Percentiles rank a stretch among this genome's conserved stretches.
These are phyloP conservation scores for Parauchenoglanis punctatus DNA, from an alignment of 2,797 vertebrate species.

Conservation along the genomic window DNA sequence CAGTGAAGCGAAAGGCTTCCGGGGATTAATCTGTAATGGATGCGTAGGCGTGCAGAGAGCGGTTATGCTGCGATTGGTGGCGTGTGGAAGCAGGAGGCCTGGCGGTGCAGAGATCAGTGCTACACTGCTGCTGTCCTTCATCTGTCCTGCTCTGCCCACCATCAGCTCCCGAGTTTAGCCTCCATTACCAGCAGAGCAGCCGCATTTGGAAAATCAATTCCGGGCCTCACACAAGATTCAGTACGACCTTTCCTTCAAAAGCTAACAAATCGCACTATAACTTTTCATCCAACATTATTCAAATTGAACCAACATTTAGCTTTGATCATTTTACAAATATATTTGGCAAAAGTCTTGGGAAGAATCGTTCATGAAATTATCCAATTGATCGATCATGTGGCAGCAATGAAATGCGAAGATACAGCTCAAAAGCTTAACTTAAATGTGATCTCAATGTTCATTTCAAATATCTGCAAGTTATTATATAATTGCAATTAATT, in stretches of 20 bases:
- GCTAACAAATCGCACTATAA: not conserved
- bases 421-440: not conserved
- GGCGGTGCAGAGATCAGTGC: slow-evolving; percentile 32
- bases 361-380: not conserved
- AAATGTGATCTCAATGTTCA: not conserved
- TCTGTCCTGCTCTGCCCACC: slow-evolving; percentile 24
- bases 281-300: not conserved
- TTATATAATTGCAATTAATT: not conserved
- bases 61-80: slow-evolving; percentile 21
- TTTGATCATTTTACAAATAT: not conserved
- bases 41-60: slow-evolving; percentile 18
- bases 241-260: slow-evolving; percentile 11
- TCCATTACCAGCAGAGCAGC: slow-evolving; percentile 25
- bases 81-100: slow-evolving; percentile 33
- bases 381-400: not conserved
- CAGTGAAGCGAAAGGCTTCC: slow-evolving; percentile 42
- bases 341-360: not conserved
- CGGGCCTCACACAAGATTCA: not conserved
- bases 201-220: slow-evolving; percentile 32
- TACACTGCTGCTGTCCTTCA: slow-evolving; percentile 32
- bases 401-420: not conserved
- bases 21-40: slow-evolving; percentile 35
- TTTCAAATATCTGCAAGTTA: not conserved
- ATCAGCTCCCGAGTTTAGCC: slow-evolving; percentile 14
- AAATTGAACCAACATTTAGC: not conserved